A percentile compares a stretch with the other conserved stretches of the same genome.
Conservation (phyloP, 2,888 invertebrate species). For the Drosophila diplacantha region DNA sequence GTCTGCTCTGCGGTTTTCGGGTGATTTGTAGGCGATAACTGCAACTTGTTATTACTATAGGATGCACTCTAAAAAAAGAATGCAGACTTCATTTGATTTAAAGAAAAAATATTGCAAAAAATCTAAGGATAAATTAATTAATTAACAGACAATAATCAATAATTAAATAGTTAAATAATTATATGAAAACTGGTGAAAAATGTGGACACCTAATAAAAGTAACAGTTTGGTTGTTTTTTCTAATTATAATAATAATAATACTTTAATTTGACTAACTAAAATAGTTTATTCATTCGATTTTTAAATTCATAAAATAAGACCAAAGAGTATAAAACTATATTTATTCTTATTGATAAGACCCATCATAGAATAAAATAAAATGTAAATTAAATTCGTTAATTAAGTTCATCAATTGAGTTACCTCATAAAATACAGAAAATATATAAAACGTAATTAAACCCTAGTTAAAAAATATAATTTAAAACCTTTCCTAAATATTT, state of each 20-base stretch:
- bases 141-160: accelerated
- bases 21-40: constrained; percentile 40
- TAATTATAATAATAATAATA: not conserved
- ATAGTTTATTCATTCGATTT: no score
- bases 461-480: not conserved
- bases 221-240: no score
- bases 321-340: no score
- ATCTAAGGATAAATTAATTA: no score
- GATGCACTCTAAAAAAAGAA: not conserved
- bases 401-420: not conserved
- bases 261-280: not conserved
- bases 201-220: no score
- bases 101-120: accelerated
- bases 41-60: constrained; percentile 66
- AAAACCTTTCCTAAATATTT: not conserved
- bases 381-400: not conserved
- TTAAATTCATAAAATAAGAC: not conserved
- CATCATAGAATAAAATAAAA: not conserved
- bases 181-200: not conserved
- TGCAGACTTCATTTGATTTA: accelerated
- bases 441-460: not conserved
- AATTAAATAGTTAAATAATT: no score
- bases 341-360: no score
- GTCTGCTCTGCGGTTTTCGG: constrained; percentile 64
- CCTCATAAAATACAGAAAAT: not conserved